A percentile compares a stretch with the other conserved stretches of the same genome.
These are phyloP conservation scores for Pantala flavescens DNA, from an alignment of 1,140 invertebrate genomes.

Conservation along the genomic window DNA sequence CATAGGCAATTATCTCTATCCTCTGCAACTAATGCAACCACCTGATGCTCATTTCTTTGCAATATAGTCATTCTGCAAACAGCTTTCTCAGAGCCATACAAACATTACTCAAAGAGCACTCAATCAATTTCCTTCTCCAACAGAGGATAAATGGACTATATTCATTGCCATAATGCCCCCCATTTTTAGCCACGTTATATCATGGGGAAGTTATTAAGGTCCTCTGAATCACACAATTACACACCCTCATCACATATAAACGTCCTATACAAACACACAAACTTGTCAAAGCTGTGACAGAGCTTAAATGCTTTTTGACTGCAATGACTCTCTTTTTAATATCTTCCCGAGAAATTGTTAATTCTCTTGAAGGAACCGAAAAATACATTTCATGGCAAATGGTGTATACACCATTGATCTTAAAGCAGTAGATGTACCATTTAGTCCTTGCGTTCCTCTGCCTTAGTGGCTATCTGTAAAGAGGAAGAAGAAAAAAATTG, in stretches of 20 bases:
- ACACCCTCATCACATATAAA: neutral
- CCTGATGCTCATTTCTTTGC: neutral
- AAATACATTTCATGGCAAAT: slow-evolving; percentile 1
- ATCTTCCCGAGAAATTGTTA: slow-evolving; percentile 1
- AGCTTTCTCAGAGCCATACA: neutral
- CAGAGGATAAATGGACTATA: neutral
- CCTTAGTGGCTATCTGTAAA: slow-evolving; percentile 9
- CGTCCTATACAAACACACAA: slow-evolving; percentile 5
- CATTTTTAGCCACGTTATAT: neutral
- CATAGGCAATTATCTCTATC: neutral
- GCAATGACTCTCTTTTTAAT: neutral
- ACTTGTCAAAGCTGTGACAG: slow-evolving; percentile 9
- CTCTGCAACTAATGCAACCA: neutral
- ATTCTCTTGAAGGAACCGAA: neutral
- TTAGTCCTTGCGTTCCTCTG: neutral
- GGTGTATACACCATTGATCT: neutral
- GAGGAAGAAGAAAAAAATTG: slow-evolving; percentile 2
- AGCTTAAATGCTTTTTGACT: neutral
- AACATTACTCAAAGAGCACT: neutral
- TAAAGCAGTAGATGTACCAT: neutral
- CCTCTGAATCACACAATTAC: neutral
- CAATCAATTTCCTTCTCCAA: neutral
- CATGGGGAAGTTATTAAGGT: neutral
- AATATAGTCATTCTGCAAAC: neutral
- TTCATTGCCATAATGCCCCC: neutral